These are phyloP conservation scores for Phalangium opilio DNA, from an alignment of 2,888 invertebrate species.

Conservation along the genomic window DNA sequence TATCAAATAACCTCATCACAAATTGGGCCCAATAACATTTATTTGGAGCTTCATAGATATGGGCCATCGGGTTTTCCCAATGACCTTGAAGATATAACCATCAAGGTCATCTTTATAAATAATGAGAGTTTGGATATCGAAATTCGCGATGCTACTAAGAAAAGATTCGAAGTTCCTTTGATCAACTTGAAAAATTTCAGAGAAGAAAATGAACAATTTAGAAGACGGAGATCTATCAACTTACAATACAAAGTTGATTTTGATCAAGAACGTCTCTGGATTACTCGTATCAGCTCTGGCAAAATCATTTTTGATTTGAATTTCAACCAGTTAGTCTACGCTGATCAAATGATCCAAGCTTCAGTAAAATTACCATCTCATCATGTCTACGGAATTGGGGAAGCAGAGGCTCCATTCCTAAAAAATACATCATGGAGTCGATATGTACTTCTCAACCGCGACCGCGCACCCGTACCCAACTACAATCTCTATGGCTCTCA, in stretches of 20 bases:
- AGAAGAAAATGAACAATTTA: too few species aligned
- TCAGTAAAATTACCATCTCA: conserved; percentile 44
- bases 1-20: conserved; percentile 5
- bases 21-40: background rate
- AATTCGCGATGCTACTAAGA: conserved; percentile 1
- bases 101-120: conserved; percentile 8
- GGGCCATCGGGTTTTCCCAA: conserved; percentile 15
- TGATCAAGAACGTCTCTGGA: too few species aligned
- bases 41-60: conserved; percentile 5
- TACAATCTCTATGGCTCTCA: conserved; percentile 57
- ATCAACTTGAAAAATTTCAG: too few species aligned
- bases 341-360: conserved; percentile 59
- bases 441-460: conserved; percentile 10
- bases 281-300: too few species aligned
- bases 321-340: conserved; percentile 20
- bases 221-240: too few species aligned
- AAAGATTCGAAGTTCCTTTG: conserved; percentile 4
- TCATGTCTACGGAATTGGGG: conserved; percentile 57
- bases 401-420: conserved; percentile 44
- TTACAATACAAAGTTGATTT: too few species aligned
- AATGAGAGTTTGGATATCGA: background rate
- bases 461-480: conserved; percentile 2
- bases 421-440: conserved; percentile 8
- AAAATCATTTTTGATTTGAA: too few species aligned
- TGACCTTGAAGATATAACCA: conserved; percentile 6